A percentile compares a stretch with the other conserved stretches of the same genome.
These are phyloP conservation scores for Phaethornis superciliosus DNA, from an alignment of 2,113 vertebrate genomes.

Conservation along the genomic window DNA sequence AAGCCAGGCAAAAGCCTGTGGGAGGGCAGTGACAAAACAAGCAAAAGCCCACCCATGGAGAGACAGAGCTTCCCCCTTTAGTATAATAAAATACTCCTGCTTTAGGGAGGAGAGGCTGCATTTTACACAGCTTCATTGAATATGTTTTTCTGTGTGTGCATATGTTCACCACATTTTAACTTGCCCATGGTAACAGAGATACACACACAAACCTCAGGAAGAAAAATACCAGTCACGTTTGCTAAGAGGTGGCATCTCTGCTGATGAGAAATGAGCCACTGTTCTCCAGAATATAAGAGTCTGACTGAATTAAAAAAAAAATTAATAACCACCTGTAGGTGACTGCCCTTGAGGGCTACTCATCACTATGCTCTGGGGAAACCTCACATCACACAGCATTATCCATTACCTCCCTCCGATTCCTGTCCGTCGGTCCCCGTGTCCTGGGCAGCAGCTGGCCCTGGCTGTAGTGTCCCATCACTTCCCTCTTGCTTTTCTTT, in stretches of 20 bases:
- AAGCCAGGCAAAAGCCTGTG: accelerated
- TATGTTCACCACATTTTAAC: accelerated
- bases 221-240: neutral
- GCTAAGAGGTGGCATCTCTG: neutral
- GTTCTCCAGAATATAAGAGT: neutral
- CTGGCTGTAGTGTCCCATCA: constrained; percentile 24
- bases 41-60: accelerated
- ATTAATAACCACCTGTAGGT: accelerated
- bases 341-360: neutral
- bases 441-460: constrained; percentile 50
- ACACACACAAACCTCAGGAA: accelerated
- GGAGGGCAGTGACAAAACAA: too few relatives aligned
- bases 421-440: neutral
- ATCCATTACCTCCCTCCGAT: constrained; percentile 67
- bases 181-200: accelerated
- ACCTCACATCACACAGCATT: neutral
- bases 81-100: neutral
- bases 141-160: accelerated
- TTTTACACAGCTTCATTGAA: neutral
- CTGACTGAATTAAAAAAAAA: neutral
- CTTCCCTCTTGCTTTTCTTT: constrained; percentile 65
- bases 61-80: accelerated
- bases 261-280: neutral
- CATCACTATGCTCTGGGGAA: neutral
- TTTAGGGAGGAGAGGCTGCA: neutral